phyloP scores from a whole-genome alignment of 2,888 invertebrate species.

The Urechis unicinctus region DNA sequence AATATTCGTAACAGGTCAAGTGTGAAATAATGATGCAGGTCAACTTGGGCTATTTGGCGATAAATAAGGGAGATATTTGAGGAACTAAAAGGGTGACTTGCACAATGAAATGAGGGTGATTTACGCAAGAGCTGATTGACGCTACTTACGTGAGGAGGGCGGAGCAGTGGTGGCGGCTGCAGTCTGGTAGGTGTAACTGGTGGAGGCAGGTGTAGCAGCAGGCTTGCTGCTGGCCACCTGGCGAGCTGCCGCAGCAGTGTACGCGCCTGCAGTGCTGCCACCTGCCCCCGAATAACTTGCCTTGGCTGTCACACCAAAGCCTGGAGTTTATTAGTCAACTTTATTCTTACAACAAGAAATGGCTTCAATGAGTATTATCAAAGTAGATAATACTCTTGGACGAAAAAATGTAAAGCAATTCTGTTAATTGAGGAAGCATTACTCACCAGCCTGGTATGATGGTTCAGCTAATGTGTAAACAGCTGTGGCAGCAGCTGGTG shows the following conservation, averaged over 20 bases:
- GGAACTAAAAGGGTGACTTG: too few species aligned
- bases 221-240: constrained; percentile 2
- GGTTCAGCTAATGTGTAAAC: constrained; percentile 19
- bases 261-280: background rate
- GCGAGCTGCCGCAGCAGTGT: too few species aligned
- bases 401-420: background rate
- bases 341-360: too few species aligned
- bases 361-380: too few species aligned
- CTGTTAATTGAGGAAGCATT: background rate
- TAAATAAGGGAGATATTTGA: too few species aligned
- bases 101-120: too few species aligned
- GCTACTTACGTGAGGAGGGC: too few species aligned
- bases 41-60: too few species aligned
- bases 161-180: constrained; percentile 23
- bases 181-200: background rate
- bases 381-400: constrained; percentile 4
- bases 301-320: background rate
- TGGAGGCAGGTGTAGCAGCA: background rate
- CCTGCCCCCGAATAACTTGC: background rate
- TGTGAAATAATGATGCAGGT: too few species aligned
- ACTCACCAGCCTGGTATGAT: constrained; percentile 8
- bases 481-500: constrained; percentile 12
- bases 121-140: too few species aligned
- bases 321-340: background rate
- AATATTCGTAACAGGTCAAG: too few species aligned